Percentiles rank a stretch among this genome's conserved stretches.
phyloP scores from a whole-genome alignment of 2,888 invertebrate genomes.

The Pseudolycoriella hygida region DNA sequence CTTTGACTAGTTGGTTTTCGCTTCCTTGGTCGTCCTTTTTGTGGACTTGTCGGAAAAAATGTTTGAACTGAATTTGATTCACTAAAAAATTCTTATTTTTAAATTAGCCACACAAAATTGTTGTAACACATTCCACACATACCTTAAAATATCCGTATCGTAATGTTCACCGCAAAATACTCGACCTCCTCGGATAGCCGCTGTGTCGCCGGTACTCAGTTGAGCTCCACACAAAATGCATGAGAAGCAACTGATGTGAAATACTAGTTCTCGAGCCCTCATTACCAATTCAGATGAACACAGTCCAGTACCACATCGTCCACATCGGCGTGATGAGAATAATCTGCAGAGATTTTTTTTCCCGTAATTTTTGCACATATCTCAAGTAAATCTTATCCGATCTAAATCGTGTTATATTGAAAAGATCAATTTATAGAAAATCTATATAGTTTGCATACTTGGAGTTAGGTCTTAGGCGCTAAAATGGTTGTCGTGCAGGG shows the following conservation, averaged over 20 bases:
- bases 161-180: conserved; percentile 51
- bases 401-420: no score
- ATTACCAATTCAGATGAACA: conserved; percentile 79
- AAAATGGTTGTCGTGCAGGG: no score
- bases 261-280: conserved; percentile 73
- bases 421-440: no score
- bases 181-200: conserved; percentile 69
- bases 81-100: conserved; percentile 6
- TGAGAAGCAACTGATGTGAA: conserved; percentile 79
- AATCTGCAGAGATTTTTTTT: no score
- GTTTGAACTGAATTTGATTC: conserved; percentile 12
- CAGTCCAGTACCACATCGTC: conserved; percentile 69
- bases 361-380: no score
- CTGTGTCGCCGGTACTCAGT: conserved; percentile 77
- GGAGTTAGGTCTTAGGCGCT: no score
- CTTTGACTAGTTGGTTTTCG: conserved; percentile 14
- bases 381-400: no score
- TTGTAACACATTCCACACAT: background rate
- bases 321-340: conserved; percentile 72
- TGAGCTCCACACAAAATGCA: conserved; percentile 69
- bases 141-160: conserved; percentile 21
- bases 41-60: conserved; percentile 10
- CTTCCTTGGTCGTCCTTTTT: conserved; percentile 19
- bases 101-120: background rate
- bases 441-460: no score